These are phyloP conservation scores for Congeria kusceri DNA, from an alignment of 2,888 invertebrate genomes.

Conservation along the genomic window DNA sequence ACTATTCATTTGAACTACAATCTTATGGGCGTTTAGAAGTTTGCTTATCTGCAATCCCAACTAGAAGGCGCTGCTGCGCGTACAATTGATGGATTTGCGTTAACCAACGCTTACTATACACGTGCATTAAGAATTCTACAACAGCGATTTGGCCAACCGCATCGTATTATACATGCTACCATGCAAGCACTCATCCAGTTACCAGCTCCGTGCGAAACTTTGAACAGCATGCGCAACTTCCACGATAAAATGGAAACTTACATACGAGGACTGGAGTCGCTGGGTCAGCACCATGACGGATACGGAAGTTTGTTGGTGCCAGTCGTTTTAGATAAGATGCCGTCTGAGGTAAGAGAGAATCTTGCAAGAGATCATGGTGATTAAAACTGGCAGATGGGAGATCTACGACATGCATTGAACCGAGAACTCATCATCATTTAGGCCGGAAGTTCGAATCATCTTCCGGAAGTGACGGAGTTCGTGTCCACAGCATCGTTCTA, in stretches of 20 bases:
- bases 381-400: not conserved
- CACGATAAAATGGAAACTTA: conserved; percentile 24
- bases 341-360: conserved; percentile 4
- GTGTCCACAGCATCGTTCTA: not conserved
- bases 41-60: conserved; percentile 23
- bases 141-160: too few relatives aligned
- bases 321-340: conserved; percentile 23
- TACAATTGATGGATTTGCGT: conserved; percentile 29
- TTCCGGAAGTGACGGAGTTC: not conserved
- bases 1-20: conserved; percentile 22
- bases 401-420: conserved; percentile 12
- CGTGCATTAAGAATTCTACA: conserved; percentile 20
- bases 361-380: conserved; percentile 19
- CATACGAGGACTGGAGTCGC: conserved; percentile 21
- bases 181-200: conserved; percentile 26
- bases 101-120: conserved; percentile 31
- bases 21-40: conserved; percentile 27
- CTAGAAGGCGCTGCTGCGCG: conserved; percentile 15
- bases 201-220: conserved; percentile 13
- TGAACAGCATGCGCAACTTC: conserved; percentile 15
- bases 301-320: conserved; percentile 22
- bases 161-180: too few relatives aligned
- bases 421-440: conserved; percentile 15
- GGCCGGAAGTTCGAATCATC: not conserved
- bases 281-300: conserved; percentile 17